These are phyloP conservation scores for Stenchaetothrips biformis DNA, from an alignment of 2,888 invertebrate genomes.

Conservation along the genomic window DNA sequence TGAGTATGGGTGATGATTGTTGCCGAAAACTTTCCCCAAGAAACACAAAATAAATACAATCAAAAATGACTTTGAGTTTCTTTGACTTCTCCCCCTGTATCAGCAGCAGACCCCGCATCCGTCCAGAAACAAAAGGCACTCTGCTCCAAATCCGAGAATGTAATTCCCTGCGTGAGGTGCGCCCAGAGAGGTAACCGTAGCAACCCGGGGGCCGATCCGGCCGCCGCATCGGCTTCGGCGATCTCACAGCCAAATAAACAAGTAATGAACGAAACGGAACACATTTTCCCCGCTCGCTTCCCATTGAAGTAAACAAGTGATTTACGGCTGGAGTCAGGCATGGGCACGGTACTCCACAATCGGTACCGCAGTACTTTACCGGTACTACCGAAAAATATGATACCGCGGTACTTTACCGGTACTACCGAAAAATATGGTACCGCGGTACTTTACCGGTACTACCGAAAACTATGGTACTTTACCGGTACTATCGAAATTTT, in stretches of 20 bases:
- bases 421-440: no score
- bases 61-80: not conserved
- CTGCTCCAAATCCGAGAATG: not conserved
- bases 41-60: slow-evolving; percentile 4
- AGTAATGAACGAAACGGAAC: not conserved
- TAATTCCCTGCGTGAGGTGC: not conserved
- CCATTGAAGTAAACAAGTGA: not conserved
- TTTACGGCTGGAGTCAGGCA: not conserved
- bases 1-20: not conserved
- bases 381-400: no score
- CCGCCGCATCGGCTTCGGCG: not conserved
- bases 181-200: no score
- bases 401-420: no score
- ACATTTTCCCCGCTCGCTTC: not conserved
- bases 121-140: not conserved
- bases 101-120: not conserved
- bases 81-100: not conserved
- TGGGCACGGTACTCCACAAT: no score
- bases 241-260: not conserved
- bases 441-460: no score
- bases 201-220: not conserved
- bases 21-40: not conserved
- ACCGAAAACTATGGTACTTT: no score
- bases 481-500: no score
- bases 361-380: no score